Conservation (phyloP, 2,113 vertebrate genomes). For the Pleuronectes platessa region DNA sequence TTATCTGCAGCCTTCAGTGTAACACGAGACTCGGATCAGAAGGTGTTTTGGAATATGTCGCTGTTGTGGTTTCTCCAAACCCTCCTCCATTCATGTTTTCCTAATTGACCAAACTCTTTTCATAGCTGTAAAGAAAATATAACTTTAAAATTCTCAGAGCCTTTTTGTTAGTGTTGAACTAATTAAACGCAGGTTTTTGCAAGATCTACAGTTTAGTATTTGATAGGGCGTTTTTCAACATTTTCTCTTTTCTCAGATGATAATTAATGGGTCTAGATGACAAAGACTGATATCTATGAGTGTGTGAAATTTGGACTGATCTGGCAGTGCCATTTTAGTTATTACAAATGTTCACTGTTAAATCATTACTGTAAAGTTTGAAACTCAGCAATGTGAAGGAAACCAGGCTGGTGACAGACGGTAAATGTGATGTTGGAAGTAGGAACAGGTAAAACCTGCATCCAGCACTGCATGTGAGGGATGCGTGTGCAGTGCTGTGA, state of each 20-base stretch:
- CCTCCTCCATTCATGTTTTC: not conserved
- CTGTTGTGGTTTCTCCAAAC: not conserved
- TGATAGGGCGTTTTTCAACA: not conserved
- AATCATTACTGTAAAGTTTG: not conserved
- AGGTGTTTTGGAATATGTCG: slow-evolving; percentile 1
- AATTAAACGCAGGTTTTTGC: not conserved
- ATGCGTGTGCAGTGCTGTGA: too few relatives aligned
- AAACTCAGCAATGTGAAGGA: not conserved
- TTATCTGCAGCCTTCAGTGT: slow-evolving; percentile 15
- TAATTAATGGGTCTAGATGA: not conserved
- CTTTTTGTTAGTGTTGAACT: not conserved
- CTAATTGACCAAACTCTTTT: not conserved
- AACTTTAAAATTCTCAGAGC: not conserved
- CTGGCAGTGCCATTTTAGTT: too few relatives aligned
- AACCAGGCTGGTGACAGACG: not conserved
- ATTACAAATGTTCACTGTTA: not conserved
- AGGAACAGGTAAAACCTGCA: not conserved
- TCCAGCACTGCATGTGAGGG: too few relatives aligned
- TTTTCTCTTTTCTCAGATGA: not conserved
- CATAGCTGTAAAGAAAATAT: not conserved
- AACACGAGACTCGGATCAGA: not conserved
- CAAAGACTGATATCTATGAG: not conserved
- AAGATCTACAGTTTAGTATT: not conserved
- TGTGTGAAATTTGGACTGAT: not conserved
- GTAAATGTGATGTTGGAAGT: not conserved